Evolutionary conservation across 1,140 invertebrate genomes (phyloP).

Genomic region (Phthorimaea operculella): DNA sequence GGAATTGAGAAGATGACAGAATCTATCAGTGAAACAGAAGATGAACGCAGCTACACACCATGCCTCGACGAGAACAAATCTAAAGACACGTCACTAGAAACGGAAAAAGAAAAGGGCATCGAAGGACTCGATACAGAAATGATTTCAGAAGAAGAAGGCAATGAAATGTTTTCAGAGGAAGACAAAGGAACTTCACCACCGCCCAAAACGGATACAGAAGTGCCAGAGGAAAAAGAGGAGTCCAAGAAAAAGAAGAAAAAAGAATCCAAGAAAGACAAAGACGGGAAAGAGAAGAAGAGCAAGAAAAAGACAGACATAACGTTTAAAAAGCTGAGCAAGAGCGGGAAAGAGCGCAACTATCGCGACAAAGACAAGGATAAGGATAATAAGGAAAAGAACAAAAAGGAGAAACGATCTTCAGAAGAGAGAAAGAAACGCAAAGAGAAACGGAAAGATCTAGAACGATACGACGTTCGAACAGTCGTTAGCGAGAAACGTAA

Average conservation of each 20-base stretch:
- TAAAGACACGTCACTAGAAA: slow-evolving; percentile 54
- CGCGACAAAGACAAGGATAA: slow-evolving; percentile 73
- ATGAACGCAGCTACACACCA: slow-evolving; percentile 74
- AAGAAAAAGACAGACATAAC: slow-evolving; percentile 61
- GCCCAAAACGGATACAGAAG: slow-evolving; percentile 40
- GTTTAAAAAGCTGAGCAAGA: slow-evolving; percentile 86
- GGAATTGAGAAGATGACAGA: slow-evolving; percentile 68
- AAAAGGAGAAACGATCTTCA: slow-evolving; percentile 37
- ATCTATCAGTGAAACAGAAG: slow-evolving; percentile 70
- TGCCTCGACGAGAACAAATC: slow-evolving; percentile 73
- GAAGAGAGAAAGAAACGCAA: slow-evolving; percentile 68
- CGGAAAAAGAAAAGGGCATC: slow-evolving; percentile 61
- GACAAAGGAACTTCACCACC: slow-evolving; percentile 43
- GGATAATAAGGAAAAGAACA: slow-evolving; percentile 34
- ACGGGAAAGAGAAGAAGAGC: slow-evolving; percentile 53
- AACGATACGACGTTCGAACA: slow-evolving; percentile 83
- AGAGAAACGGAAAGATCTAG: slow-evolving; percentile 81
- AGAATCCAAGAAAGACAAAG: slow-evolving; percentile 53
- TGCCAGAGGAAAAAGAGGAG: slow-evolving; percentile 56
- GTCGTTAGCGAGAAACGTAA: slow-evolving; percentile 77
- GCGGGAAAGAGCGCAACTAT: slow-evolving; percentile 84
- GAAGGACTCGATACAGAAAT: slow-evolving; percentile 77
- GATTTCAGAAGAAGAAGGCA: slow-evolving; percentile 76
- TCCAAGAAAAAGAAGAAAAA: slow-evolving; percentile 59
- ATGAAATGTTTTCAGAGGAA: slow-evolving; percentile 69